These are phyloP conservation scores for Pelobates fuscus DNA, from an alignment of 2,113 vertebrate genomes.

Conservation along the genomic window DNA sequence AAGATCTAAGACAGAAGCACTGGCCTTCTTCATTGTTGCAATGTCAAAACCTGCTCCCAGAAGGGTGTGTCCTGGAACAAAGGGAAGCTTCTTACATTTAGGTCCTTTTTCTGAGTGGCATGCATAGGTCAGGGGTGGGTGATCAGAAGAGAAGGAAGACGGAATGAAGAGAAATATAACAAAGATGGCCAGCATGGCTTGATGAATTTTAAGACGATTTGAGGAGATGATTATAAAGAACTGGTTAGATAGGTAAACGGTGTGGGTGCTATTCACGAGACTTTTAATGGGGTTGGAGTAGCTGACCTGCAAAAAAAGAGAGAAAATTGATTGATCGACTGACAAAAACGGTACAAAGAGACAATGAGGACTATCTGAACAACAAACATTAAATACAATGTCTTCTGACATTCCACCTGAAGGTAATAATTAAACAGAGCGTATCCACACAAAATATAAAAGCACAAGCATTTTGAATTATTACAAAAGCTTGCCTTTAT, in stretches of 20 bases:
- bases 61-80: conserved; percentile 61
- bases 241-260: not conserved
- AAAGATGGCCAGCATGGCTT: conserved; percentile 16
- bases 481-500: no score
- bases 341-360: no score
- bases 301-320: no score
- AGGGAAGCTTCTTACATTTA: conserved; percentile 43
- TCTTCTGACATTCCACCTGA: no score
- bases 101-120: not conserved
- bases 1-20: conserved; percentile 50
- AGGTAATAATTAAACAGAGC: no score
- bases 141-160: not conserved
- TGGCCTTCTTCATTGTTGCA: conserved; percentile 54
- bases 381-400: no score
- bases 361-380: no score
- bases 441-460: no score
- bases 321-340: no score
- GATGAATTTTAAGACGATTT: not conserved
- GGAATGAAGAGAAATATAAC: not conserved
- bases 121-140: not conserved
- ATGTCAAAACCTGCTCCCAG: conserved; percentile 61
- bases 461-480: no score
- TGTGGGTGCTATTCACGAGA: not conserved
- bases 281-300: no score
- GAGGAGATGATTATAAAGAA: not conserved